Percentiles rank a stretch among this genome's conserved stretches.
Conservation (phyloP, 2,888 invertebrate genomes). For the Zele albiditarsus region DNA sequence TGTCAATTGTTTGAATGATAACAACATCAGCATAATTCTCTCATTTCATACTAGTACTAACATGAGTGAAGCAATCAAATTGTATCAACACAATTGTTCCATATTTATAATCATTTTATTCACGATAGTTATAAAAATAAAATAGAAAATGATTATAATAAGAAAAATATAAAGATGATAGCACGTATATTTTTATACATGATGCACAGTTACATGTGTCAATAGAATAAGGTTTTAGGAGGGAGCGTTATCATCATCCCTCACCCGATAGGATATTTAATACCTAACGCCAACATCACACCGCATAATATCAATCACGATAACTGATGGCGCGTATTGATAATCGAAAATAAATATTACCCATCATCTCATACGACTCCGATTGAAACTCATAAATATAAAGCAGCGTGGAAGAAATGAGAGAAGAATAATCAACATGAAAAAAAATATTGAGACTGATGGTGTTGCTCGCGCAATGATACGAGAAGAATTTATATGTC, state of each 20-base stretch:
- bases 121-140: no score
- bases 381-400: constrained; percentile 30
- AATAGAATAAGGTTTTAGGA: no score
- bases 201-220: no score
- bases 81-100: no score
- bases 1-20: no score
- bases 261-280: not conserved
- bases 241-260: constrained; percentile 7
- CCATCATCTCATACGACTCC: constrained; percentile 21
- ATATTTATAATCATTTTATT: no score
- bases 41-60: no score
- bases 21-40: no score
- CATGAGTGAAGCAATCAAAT: no score
- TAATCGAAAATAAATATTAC: constrained; percentile 37
- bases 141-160: no score
- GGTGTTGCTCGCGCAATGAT: not conserved
- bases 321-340: constrained; percentile 24
- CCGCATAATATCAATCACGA: constrained; percentile 30
- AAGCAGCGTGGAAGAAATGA: not conserved
- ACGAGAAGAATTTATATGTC: not conserved
- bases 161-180: no score
- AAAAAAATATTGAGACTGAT: constrained; percentile 8
- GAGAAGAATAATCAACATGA: not conserved
- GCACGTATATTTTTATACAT: no score
- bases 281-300: constrained; percentile 1